phyloP scores from a whole-genome alignment of 2,113 vertebrate genomes.

The Murina feae region DNA sequence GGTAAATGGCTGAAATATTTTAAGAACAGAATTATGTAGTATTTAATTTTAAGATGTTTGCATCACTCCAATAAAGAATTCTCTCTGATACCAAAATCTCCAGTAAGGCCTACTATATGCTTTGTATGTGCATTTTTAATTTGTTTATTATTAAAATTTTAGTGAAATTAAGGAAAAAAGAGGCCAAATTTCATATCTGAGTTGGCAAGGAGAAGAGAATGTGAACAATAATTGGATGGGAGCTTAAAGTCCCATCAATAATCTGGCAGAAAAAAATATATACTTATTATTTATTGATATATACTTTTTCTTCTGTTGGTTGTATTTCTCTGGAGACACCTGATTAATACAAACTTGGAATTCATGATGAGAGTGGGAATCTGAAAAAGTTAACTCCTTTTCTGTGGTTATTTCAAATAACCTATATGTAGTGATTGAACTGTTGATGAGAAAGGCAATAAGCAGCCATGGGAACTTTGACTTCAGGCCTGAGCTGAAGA shows the following conservation, averaged over 20 bases:
- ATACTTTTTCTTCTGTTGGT: not conserved
- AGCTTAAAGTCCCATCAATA: not conserved
- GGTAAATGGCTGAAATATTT: not conserved
- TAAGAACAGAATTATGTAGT: not conserved
- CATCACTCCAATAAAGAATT: not conserved
- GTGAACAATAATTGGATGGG: not conserved
- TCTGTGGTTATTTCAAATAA: not conserved
- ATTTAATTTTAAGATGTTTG: not conserved
- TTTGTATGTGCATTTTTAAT: not conserved
- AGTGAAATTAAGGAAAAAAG: not conserved
- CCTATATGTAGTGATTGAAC: not conserved
- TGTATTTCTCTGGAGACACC: not conserved
- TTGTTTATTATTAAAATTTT: not conserved
- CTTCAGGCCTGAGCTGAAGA: not conserved
- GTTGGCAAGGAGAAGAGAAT: not conserved
- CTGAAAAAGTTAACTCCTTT: not conserved
- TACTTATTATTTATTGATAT: not conserved
- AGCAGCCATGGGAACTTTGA: not conserved
- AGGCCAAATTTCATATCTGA: not conserved
- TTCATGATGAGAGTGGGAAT: no score
- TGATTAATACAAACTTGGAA: not conserved
- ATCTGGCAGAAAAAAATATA: not conserved
- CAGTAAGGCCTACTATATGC: not conserved
- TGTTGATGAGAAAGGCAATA: not conserved
- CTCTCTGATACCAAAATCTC: not conserved